Evolutionary conservation across 2,888 invertebrate species (phyloP).

Genomic region (Caenorhabditis uteleia): DNA sequence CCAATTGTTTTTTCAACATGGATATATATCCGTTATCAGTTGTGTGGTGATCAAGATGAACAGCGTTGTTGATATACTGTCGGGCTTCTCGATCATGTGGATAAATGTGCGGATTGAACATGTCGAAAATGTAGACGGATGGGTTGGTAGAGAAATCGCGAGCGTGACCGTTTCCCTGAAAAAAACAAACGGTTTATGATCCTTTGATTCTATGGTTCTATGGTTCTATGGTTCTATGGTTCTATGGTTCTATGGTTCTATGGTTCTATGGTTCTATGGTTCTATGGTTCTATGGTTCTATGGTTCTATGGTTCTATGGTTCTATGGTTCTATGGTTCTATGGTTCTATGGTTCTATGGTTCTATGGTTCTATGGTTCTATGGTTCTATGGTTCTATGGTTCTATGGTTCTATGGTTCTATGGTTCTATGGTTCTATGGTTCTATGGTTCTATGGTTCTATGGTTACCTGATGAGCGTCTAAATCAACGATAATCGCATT

Average conservation of each 20-base stretch:
- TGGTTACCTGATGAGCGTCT: conserved; percentile 85
- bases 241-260: not conserved
- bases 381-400: conserved; percentile 2
- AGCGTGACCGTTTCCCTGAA: conserved; percentile 85
- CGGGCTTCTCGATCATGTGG: conserved; percentile 33
- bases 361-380: not conserved
- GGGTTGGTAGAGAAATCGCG: conserved; percentile 79
- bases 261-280: conserved; percentile 2
- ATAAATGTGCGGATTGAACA: conserved; percentile 68
- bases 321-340: not conserved
- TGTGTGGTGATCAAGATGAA: conserved; percentile 23
- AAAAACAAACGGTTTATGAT: too few species aligned
- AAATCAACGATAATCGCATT: conserved; percentile 84
- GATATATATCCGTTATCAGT: conserved; percentile 26
- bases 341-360: conserved; percentile 2
- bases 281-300: not conserved
- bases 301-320: conserved; percentile 2
- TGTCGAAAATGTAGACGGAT: conserved; percentile 85
- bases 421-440: conserved; percentile 2
- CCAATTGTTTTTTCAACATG: conserved; percentile 15
- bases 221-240: conserved; percentile 3
- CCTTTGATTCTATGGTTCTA: not conserved
- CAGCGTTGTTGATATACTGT: conserved; percentile 29
- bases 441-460: not conserved
- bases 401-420: not conserved